These are phyloP conservation scores for Mobula hypostoma DNA, from an alignment of 2,113 vertebrate genomes.

Conservation along the genomic window DNA sequence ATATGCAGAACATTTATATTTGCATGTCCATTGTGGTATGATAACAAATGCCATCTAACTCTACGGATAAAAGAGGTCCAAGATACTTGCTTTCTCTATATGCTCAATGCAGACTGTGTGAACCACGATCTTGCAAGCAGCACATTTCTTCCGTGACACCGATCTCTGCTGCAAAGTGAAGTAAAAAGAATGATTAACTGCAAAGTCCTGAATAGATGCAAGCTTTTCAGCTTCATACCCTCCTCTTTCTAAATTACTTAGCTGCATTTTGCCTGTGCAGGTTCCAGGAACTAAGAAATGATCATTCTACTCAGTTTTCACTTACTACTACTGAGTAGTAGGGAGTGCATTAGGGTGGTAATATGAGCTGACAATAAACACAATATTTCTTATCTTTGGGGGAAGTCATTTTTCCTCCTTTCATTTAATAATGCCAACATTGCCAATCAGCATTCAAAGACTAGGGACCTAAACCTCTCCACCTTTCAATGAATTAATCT, in stretches of 20 bases:
- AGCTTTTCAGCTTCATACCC: neutral
- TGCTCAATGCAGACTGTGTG: slow-evolving; percentile 84
- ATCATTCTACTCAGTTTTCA: neutral
- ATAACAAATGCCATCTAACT: neutral
- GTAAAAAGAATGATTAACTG: neutral
- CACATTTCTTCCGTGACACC: slow-evolving; percentile 78
- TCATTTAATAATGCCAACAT: neutral
- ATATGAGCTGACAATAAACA: neutral
- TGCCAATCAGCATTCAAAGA: neutral
- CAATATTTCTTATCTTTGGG: neutral
- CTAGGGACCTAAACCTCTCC: neutral
- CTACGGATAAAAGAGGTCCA: no score
- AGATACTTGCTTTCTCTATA: slow-evolving; percentile 76
- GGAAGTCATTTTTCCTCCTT: neutral
- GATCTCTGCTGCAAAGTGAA: slow-evolving; percentile 73
- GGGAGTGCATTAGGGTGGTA: no score
- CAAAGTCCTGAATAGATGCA: neutral
- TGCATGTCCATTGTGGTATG: no score
- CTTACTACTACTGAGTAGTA: no score
- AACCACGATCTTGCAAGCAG: slow-evolving; percentile 87
- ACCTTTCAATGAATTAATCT: neutral
- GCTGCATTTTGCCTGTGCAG: neutral
- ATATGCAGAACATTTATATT: neutral
- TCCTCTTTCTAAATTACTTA: neutral
- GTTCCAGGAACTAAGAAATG: neutral